A percentile compares a stretch with the other conserved stretches of the same genome.
Conservation (phyloP, 2,113 vertebrate genomes). For the Colius striatus region DNA sequence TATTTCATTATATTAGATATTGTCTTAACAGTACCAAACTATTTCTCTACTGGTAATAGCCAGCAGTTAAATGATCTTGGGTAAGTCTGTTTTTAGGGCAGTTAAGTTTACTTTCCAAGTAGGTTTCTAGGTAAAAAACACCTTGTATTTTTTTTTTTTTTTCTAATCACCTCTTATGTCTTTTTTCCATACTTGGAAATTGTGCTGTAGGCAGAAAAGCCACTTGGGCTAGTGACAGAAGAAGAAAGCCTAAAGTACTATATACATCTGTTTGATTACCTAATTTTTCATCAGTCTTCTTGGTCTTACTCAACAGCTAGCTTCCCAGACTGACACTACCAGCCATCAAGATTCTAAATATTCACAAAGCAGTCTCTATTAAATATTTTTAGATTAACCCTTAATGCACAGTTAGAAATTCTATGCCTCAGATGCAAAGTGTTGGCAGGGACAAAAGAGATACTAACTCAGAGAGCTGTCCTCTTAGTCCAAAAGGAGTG, state of each 20-base stretch:
- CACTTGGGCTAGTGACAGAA: neutral
- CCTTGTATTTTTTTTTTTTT: neutral
- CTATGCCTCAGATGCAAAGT: neutral
- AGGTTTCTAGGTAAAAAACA: neutral
- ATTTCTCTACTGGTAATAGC: neutral
- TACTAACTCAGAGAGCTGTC: neutral
- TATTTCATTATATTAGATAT: neutral
- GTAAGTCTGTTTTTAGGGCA: neutral
- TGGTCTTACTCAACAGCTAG: neutral
- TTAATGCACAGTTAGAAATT: neutral
- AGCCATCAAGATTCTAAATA: neutral
- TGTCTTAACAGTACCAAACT: neutral
- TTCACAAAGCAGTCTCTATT: neutral
- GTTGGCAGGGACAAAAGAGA: accelerated
- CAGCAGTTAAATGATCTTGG: neutral
- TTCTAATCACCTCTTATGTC: neutral
- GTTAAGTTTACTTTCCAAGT: neutral
- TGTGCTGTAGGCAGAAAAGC: neutral
- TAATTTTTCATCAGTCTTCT: neutral
- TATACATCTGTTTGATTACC: neutral
- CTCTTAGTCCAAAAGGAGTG: neutral
- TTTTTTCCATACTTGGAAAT: neutral
- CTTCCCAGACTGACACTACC: neutral
- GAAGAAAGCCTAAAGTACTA: neutral
- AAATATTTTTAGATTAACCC: neutral